Evolutionary conservation across 2,888 invertebrate species (phyloP).

Genomic region (Masnerella sp.): DNA sequence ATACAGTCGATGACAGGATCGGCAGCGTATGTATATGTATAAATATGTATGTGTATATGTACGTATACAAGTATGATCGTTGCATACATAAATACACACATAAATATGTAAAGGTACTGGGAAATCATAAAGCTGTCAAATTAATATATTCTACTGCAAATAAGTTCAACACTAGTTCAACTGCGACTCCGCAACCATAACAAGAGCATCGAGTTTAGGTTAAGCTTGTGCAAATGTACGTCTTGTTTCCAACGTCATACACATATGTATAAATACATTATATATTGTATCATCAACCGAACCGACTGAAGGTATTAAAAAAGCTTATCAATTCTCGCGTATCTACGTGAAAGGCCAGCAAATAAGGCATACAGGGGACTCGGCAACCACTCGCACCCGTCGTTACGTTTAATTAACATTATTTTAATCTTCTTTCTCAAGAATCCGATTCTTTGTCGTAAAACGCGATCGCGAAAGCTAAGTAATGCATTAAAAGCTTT

Average conservation of each 20-base stretch:
- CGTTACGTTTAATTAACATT: slow-evolving; percentile 29
- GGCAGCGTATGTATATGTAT: slow-evolving; percentile 59
- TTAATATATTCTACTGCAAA: slow-evolving; percentile 78
- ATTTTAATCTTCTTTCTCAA: slow-evolving; percentile 1
- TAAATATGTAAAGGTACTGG: slow-evolving; percentile 65
- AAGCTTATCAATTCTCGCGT: slow-evolving; percentile 48
- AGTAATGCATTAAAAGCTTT: slow-evolving; percentile 61
- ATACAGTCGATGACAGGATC: slow-evolving; percentile 49
- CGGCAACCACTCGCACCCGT: slow-evolving; percentile 18
- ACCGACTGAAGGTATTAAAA: slow-evolving; percentile 29
- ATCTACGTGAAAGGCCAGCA: slow-evolving; percentile 48
- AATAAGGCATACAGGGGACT: slow-evolving; percentile 28
- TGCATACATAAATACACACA: slow-evolving; percentile 53
- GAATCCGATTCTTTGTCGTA: slow-evolving; percentile 18
- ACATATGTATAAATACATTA: slow-evolving; percentile 27
- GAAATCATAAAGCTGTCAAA: slow-evolving; percentile 76
- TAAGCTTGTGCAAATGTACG: slow-evolving; percentile 57
- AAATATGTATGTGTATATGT: slow-evolving; percentile 44
- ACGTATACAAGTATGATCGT: slow-evolving; percentile 1
- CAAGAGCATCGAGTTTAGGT: slow-evolving; percentile 66
- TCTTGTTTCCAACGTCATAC: slow-evolving; percentile 34
- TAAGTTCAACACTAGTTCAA: slow-evolving; percentile 77
- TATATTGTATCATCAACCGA: slow-evolving; percentile 34
- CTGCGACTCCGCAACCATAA: slow-evolving; percentile 78
- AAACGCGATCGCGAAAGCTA: slow-evolving; percentile 32